Conservation (phyloP, 2,113 vertebrate genomes). For the Phalacrocorax aristotelis region DNA sequence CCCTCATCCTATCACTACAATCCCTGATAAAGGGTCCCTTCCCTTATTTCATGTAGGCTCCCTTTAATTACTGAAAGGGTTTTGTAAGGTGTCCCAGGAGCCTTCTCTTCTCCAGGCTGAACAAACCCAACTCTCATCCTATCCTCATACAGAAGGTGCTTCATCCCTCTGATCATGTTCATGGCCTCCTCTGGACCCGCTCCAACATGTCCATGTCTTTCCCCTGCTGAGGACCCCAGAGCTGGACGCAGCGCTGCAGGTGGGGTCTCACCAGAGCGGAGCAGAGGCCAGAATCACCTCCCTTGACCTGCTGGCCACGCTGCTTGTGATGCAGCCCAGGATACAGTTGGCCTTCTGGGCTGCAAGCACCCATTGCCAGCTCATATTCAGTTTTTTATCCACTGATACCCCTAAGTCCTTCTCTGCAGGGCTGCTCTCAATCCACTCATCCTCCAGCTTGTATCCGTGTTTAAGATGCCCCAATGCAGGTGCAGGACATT, state of each 20-base stretch:
- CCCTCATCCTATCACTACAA: neutral
- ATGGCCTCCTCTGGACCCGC: neutral
- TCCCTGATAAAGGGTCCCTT: neutral
- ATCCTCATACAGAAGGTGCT: neutral
- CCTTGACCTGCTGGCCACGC: neutral
- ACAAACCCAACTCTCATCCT: neutral
- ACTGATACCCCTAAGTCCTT: neutral
- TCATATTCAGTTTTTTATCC: neutral
- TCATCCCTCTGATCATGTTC: neutral
- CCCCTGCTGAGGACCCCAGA: neutral
- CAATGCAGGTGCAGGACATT: neutral
- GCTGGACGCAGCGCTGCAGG: neutral
- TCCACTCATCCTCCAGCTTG: neutral
- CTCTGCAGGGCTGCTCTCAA: neutral
- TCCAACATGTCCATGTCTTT: neutral
- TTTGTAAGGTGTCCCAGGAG: neutral
- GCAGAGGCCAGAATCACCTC: neutral
- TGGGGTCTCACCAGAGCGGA: too few species aligned
- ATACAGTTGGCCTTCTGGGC: neutral
- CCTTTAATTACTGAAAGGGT: neutral
- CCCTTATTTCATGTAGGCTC: neutral
- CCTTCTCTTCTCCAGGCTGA: neutral
- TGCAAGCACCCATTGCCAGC: rapidly evolving
- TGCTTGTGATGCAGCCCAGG: neutral
- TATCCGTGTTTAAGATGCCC: neutral